Evolutionary conservation across 2,113 vertebrate species (phyloP).

Genomic region (Sapayoa aenigma): DNA sequence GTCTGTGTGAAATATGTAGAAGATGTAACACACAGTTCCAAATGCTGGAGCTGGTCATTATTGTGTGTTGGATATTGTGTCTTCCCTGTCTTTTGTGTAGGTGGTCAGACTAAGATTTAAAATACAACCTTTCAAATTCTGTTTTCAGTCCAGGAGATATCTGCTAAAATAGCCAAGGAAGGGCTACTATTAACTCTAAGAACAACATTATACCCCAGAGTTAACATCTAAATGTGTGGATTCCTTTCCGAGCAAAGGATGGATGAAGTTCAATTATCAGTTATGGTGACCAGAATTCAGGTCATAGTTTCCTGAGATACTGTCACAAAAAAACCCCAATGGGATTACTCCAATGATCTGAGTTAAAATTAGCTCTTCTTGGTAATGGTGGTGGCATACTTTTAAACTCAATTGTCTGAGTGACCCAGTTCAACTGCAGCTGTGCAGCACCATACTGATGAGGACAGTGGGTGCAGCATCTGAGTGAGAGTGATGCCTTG

Average conservation of each 20-base stretch:
- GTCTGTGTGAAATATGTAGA: not conserved
- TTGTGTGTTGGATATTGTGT: not conserved
- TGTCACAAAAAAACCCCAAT: not conserved
- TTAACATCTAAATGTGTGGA: not conserved
- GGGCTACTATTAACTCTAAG: not conserved
- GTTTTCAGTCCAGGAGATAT: not conserved
- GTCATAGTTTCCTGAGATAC: not conserved
- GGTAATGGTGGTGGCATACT: not conserved
- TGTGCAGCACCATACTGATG: accelerated
- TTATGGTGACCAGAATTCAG: not conserved
- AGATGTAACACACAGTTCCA: not conserved
- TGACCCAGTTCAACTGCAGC: not conserved
- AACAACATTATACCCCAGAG: not conserved
- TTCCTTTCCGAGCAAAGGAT: not conserved
- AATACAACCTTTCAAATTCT: not conserved
- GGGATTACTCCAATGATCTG: not conserved
- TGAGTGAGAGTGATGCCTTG: not conserved
- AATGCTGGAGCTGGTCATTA: not conserved
- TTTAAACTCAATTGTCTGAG: not conserved
- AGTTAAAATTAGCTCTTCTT: conserved; percentile 14
- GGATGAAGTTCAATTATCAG: not conserved
- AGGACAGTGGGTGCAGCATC: not conserved
- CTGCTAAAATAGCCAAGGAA: not conserved
- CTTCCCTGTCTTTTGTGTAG: not conserved
- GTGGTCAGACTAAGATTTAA: not conserved